Evolutionary conservation across 2,888 invertebrate genomes (phyloP).

Genomic region (Barypeithes pellucidus): DNA sequence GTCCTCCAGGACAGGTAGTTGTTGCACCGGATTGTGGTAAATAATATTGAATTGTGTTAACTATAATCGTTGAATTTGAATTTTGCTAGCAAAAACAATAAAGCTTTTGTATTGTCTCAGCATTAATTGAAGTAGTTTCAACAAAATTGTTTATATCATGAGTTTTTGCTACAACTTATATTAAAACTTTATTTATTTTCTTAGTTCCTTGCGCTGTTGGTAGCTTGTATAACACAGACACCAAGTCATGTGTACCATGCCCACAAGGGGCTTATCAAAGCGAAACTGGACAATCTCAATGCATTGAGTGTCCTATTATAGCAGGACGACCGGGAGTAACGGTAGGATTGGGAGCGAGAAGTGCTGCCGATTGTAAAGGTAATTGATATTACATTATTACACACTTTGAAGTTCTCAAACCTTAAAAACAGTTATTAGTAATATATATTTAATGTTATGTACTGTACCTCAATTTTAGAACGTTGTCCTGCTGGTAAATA

Average conservation of each 20-base stretch:
- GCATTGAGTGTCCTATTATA: constrained; percentile 91
- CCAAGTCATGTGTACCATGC: constrained; percentile 87
- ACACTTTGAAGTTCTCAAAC: no score
- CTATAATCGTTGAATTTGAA: no score
- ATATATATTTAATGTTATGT: neutral
- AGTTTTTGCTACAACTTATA: no score
- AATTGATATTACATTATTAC: constrained; percentile 45
- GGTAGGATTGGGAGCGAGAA: constrained; percentile 88
- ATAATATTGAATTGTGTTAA: constrained; percentile 60
- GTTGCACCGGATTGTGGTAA: constrained; percentile 94
- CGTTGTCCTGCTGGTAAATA: constrained; percentile 95
- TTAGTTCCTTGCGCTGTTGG: constrained; percentile 93
- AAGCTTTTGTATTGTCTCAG: no score
- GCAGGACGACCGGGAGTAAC: constrained; percentile 94
- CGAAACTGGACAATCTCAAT: constrained; percentile 91
- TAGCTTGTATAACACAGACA: constrained; percentile 85
- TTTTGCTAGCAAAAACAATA: no score
- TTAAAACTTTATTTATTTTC: constrained; percentile 53
- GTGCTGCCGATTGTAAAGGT: constrained; percentile 92
- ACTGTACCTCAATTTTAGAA: constrained; percentile 73
- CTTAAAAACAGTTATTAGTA: neutral
- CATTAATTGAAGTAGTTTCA: no score
- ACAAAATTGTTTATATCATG: no score
- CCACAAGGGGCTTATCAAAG: constrained; percentile 95
- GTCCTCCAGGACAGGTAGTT: constrained; percentile 94